phyloP scores from a whole-genome alignment of 2,888 invertebrate species.

The Listrodromus nycthemerus region DNA sequence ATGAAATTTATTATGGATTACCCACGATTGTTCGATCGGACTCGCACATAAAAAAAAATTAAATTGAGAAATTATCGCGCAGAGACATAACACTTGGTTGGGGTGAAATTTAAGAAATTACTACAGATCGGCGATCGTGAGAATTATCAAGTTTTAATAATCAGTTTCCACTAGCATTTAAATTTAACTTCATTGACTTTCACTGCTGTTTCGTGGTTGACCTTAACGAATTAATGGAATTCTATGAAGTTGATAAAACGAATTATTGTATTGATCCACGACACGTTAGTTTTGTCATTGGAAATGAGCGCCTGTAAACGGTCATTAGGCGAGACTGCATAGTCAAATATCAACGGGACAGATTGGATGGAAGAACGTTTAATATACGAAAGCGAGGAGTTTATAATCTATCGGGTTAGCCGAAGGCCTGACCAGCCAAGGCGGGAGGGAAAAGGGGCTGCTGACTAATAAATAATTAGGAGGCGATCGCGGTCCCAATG shows the following conservation, averaged over 20 bases:
- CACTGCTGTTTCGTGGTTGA: background rate
- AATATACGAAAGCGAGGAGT: slow-evolving; percentile 36
- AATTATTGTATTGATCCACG: background rate
- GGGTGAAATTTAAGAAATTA: background rate
- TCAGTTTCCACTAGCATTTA: background rate
- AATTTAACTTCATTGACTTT: background rate
- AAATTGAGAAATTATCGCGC: background rate
- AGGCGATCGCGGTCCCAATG: slow-evolving; percentile 68
- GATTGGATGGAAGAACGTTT: slow-evolving; percentile 42
- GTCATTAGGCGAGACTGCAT: slow-evolving; percentile 29
- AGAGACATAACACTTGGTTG: background rate
- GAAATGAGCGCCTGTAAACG: background rate
- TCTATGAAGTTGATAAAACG: background rate
- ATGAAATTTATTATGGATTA: background rate
- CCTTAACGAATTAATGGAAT: background rate
- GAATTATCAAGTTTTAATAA: background rate
- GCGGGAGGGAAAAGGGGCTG: slow-evolving; percentile 56
- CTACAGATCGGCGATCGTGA: background rate
- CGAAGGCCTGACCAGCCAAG: slow-evolving; percentile 34
- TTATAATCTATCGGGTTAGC: slow-evolving; percentile 58
- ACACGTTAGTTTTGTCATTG: slow-evolving; percentile 1
- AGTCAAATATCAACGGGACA: slow-evolving; percentile 40
- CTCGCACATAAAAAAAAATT: background rate
- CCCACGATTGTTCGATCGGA: background rate
- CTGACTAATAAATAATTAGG: slow-evolving; percentile 75